Conservation (phyloP, 2,797 vertebrate genomes). For the Acanthurus leucopareius region DNA sequence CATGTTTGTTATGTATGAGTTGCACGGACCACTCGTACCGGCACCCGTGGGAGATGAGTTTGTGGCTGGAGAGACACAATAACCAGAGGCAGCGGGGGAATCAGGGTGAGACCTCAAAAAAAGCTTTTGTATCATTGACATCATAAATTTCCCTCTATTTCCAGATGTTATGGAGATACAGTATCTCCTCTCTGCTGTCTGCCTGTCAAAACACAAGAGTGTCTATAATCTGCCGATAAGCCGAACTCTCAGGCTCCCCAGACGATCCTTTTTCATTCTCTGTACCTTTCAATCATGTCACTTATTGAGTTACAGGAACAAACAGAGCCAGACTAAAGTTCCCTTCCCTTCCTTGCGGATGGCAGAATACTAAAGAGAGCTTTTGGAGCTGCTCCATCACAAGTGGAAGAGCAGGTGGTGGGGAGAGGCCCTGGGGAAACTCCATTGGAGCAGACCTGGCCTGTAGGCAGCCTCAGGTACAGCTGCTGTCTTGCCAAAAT, state of each 20-base stretch:
- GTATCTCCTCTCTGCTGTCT: conserved; percentile 19
- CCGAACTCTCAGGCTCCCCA: conserved; percentile 15
- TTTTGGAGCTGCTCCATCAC: conserved; percentile 72
- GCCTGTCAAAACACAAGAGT: conserved; percentile 35
- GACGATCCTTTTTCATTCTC: conserved; percentile 39
- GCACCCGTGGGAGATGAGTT: conserved; percentile 40
- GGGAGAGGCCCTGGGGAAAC: conserved; percentile 59
- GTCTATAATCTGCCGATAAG: conserved; percentile 50
- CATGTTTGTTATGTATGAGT: conserved; percentile 58
- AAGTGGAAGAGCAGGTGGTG: conserved; percentile 77
- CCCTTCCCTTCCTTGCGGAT: conserved; percentile 47
- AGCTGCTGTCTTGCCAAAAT: conserved; percentile 47
- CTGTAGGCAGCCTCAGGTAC: conserved; percentile 72
- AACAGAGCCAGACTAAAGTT: conserved; percentile 60
- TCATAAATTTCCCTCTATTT: conserved; percentile 36
- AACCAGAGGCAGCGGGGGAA: conserved; percentile 44
- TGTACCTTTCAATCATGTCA: conserved; percentile 55
- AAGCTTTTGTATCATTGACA: conserved; percentile 25
- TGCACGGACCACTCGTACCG: conserved; percentile 5
- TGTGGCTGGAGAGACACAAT: conserved; percentile 42
- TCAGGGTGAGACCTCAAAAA: conserved; percentile 20
- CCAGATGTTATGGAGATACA: conserved; percentile 34
- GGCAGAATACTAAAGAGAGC: conserved; percentile 58
- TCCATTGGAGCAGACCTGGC: conserved; percentile 68
- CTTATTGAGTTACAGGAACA: conserved; percentile 58